Evolutionary conservation across 2,113 vertebrate genomes (phyloP).

Genomic region (Amphilophus citrinellus): DNA sequence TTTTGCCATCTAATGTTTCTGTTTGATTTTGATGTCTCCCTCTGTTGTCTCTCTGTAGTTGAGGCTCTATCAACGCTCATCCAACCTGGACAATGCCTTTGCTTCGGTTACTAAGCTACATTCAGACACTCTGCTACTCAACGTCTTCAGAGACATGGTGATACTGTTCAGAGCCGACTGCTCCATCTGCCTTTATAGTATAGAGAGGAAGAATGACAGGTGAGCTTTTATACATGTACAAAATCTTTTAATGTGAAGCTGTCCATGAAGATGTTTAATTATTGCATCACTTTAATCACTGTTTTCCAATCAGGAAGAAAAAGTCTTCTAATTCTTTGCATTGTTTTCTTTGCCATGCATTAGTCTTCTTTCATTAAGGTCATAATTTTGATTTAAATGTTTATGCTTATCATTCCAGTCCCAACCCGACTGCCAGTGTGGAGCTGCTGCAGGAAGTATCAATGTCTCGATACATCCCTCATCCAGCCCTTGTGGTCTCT

Average conservation of each 20-base stretch:
- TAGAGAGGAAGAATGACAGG: constrained; percentile 90
- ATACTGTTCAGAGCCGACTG: constrained; percentile 96
- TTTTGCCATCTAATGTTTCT: neutral
- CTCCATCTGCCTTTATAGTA: constrained; percentile 97
- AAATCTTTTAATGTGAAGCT: neutral
- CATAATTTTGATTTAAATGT: neutral
- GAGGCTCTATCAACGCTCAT: constrained; percentile 91
- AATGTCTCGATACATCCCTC: constrained; percentile 98
- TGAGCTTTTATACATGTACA: constrained; percentile 66
- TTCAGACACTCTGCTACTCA: constrained; percentile 91
- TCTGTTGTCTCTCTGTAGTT: constrained; percentile 83
- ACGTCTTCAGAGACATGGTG: constrained; percentile 94
- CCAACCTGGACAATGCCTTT: constrained; percentile 98
- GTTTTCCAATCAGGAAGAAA: neutral
- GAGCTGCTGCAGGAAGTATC: constrained; percentile 97
- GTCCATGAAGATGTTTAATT: neutral
- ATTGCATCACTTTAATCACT: no score
- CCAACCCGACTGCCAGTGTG: constrained; percentile 87
- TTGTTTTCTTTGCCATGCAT: neutral
- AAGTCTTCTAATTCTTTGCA: neutral
- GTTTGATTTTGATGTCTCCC: neutral
- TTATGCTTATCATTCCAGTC: constrained; percentile 73
- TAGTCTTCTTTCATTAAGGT: neutral
- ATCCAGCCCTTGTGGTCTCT: constrained; percentile 95
- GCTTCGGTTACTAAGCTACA: constrained; percentile 94